Evolutionary conservation across 2,888 invertebrate genomes (phyloP), one percentile per base, ranked within the genome.

Genomic region (Synergus laeviventris): DNA sequence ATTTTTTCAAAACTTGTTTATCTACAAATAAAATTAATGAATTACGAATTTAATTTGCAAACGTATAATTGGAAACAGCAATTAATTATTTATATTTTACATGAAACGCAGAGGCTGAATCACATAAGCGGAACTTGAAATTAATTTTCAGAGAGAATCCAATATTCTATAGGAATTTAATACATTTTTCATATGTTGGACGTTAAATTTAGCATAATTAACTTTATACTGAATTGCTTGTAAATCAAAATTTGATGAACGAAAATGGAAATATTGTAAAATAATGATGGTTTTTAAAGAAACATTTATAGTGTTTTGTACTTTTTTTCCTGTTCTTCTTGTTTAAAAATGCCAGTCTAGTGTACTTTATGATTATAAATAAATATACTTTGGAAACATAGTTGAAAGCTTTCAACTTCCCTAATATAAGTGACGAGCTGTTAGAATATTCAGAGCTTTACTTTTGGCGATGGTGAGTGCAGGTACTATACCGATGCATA

Each of bases 391-490:
- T 59, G 59, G 59, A 12, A 59, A 24, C 7, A 14, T 24, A 59
- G 24, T 59, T 59, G 59, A 21, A 70, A 70, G 70, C 49, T 70
- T 70, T 70, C 49, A 70, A 70, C 49, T 49, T 70, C 70, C 70
- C 70, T 70, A 70, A 31, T 5, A 31, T 31, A 31, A 70, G 70
- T 70, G 49, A 49, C 70, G 31, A 70, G n/a, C 70, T 54, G 70
- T 70, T 70, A 31, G 49, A 70, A 70, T 70, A 70, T 70, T 70
- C 70, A 70, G 31, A 70, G 49, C 49, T 31, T 54, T 70, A 70
- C 70, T 70, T 70, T 54, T 24, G 49, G 49, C 70, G 45, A 49
- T 70, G 70, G 49, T 70, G 70, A 70, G n/a, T 70, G 45, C n/a
- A n/a, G n/a, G n/a, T n/a, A n/a, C n/a, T n/a, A n/a, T n/a, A n/a